These are phyloP conservation scores for Pristiophorus japonicus DNA, from an alignment of 2,113 vertebrate species.

Conservation along the genomic window DNA sequence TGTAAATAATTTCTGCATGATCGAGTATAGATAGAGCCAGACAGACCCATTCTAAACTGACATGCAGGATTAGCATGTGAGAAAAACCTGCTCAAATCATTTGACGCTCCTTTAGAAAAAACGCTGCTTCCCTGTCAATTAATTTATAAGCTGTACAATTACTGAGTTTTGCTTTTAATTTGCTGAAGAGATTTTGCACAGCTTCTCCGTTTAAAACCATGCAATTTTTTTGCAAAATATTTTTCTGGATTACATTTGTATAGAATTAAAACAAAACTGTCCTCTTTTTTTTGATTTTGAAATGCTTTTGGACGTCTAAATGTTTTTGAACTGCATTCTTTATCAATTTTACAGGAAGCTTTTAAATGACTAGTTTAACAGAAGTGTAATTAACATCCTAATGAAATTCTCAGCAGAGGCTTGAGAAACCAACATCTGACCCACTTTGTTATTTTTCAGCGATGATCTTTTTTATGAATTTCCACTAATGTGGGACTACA, in stretches of 20 bases:
- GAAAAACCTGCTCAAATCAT: background rate
- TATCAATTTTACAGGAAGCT: background rate
- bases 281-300: background rate
- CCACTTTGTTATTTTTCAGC: background rate
- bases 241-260: background rate
- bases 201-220: background rate
- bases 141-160: background rate
- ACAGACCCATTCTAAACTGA: background rate
- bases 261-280: background rate
- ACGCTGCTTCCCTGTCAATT: background rate
- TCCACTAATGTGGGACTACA: background rate
- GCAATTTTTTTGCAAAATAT: background rate
- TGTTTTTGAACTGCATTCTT: background rate
- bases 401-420: background rate
- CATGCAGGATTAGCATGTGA: slow-evolving; percentile 6
- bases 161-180: background rate
- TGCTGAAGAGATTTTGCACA: background rate
- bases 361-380: background rate
- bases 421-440: background rate
- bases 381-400: background rate
- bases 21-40: slow-evolving; percentile 25
- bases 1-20: slow-evolving; percentile 38
- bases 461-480: background rate
- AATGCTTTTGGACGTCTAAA: background rate
- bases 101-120: background rate